Evolutionary conservation across 2,888 invertebrate species (phyloP).

Genomic region (Thalpophila matura): DNA sequence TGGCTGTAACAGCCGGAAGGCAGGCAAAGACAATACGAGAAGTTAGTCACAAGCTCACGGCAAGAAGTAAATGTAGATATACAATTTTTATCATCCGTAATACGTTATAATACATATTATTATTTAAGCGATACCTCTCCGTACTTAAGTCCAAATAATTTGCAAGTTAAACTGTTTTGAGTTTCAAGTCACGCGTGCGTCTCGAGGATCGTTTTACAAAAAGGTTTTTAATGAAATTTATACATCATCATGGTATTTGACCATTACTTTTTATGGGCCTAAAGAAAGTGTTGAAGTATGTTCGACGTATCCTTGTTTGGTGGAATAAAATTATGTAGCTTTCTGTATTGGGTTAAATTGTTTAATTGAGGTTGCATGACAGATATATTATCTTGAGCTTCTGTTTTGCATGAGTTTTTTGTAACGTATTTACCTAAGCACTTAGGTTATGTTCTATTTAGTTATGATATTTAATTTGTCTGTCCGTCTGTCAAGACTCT

Average conservation of each 20-base stretch:
- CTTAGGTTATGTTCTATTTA: too few relatives aligned
- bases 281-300: constrained; percentile 50
- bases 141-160: constrained; percentile 47
- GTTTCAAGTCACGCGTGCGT: constrained; percentile 52
- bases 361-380: constrained; percentile 6
- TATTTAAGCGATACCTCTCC: constrained; percentile 33
- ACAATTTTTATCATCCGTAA: constrained; percentile 46
- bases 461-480: too few relatives aligned
- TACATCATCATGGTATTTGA: constrained; percentile 42
- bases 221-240: constrained; percentile 61
- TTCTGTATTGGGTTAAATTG: constrained; percentile 5
- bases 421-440: too few relatives aligned
- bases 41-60: constrained; percentile 12
- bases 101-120: constrained; percentile 51
- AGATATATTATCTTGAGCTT: background rate
- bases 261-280: constrained; percentile 52
- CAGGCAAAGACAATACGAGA: background rate
- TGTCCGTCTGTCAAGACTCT: too few relatives aligned
- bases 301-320: constrained; percentile 10
- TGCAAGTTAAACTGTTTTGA: constrained; percentile 43
- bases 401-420: too few relatives aligned
- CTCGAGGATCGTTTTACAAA: constrained; percentile 44
- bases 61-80: constrained; percentile 9
- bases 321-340: constrained; percentile 6
- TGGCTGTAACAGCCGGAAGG: too few relatives aligned